phyloP scores from a whole-genome alignment of 2,797 vertebrate species.

The Malurus splendens region DNA sequence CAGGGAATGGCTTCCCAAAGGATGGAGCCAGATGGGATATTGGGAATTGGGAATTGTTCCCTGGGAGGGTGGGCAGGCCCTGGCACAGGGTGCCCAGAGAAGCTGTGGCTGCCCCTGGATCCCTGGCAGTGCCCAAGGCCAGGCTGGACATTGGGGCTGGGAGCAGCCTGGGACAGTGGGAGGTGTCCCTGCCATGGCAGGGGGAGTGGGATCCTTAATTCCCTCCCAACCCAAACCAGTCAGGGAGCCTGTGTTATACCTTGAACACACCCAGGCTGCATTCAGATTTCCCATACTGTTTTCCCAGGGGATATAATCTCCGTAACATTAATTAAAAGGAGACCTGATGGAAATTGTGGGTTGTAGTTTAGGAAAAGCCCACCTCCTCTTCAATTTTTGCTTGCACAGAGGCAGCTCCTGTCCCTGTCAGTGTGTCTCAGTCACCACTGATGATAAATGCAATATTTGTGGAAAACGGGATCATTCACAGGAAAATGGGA shows the following conservation, averaged over 20 bases:
- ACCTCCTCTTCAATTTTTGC: not conserved
- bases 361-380: not conserved
- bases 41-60: not conserved
- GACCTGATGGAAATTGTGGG: not conserved
- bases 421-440: not conserved
- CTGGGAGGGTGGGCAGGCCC: not conserved
- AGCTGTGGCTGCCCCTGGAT: not conserved
- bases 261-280: not conserved
- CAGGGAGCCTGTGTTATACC: not conserved
- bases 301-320: not conserved
- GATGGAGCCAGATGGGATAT: not conserved
- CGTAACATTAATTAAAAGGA: accelerated
- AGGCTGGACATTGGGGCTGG: not conserved
- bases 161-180: not conserved
- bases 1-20: not conserved
- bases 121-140: not conserved
- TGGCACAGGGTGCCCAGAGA: not conserved
- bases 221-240: not conserved
- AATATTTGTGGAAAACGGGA: not conserved
- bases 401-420: not conserved
- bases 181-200: not conserved
- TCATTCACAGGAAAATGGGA: not conserved
- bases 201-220: not conserved
- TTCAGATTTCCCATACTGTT: not conserved
- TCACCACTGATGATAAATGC: not conserved